Conservation (phyloP, 2,797 vertebrate genomes). For the Salmo trutta region DNA sequence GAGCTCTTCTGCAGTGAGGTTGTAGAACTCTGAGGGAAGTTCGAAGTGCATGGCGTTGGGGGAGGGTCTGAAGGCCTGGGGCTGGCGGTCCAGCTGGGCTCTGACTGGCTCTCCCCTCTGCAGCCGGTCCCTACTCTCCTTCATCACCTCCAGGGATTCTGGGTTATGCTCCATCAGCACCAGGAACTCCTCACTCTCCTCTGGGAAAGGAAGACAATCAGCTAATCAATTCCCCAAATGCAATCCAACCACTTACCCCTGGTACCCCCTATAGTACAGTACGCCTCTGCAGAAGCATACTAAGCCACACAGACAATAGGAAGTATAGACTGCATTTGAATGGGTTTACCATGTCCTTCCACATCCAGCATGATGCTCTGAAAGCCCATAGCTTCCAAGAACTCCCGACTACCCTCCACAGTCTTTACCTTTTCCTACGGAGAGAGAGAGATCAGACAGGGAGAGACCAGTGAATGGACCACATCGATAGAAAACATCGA, state of each 20-base stretch:
- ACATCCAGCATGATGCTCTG: conserved; percentile 76
- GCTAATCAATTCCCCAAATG: background rate
- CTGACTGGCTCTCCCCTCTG: conserved; percentile 82
- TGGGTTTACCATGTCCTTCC: conserved; percentile 81
- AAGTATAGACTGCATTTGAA: background rate
- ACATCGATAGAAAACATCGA: background rate
- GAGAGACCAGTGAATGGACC: background rate
- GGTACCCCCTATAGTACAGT: background rate
- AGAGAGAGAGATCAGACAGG: background rate
- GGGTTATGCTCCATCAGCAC: conserved; percentile 78
- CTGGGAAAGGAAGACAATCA: conserved; percentile 45
- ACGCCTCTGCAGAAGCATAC: background rate
- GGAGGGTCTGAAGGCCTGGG: conserved; percentile 78
- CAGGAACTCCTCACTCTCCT: conserved; percentile 84
- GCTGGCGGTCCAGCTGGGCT: conserved; percentile 85
- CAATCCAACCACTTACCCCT: background rate
- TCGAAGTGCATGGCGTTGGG: conserved; percentile 82
- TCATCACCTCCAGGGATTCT: conserved; percentile 76
- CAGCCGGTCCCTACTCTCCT: conserved; percentile 77
- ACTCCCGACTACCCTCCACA: conserved; percentile 86
- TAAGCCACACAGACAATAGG: background rate
- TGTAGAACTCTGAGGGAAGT: conserved; percentile 90
- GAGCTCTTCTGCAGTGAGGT: conserved; percentile 85
- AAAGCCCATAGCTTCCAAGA: conserved; percentile 89
- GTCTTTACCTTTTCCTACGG: conserved; percentile 85